A percentile compares a stretch with the other conserved stretches of the same genome.
Evolutionary conservation across 2,888 invertebrate species (phyloP).

Genomic region (Rhagophthalmus giganteus): DNA sequence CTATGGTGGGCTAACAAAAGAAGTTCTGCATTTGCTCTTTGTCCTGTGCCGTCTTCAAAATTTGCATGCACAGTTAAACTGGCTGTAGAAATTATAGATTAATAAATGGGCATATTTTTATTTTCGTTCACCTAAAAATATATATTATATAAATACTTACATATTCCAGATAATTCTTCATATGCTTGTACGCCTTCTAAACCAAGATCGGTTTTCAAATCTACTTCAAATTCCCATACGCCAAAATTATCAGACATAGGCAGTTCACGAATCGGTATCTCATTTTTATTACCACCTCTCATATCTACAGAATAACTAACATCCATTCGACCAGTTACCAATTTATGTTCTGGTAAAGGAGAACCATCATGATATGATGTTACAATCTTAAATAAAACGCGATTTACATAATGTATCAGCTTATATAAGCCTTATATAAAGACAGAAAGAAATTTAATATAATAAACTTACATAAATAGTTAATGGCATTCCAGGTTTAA

Average conservation of each 20-base stretch:
- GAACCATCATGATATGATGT: conserved; percentile 93
- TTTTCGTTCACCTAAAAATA: no score
- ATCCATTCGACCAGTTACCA: conserved; percentile 68
- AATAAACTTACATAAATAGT: conserved; percentile 71
- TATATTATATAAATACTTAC: conserved; percentile 37
- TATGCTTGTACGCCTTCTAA: conserved; percentile 44
- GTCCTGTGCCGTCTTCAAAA: conserved; percentile 70
- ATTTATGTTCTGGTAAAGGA: conserved; percentile 66
- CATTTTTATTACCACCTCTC: conserved; percentile 66
- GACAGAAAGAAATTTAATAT: not conserved
- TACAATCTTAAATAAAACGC: conserved; percentile 62
- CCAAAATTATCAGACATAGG: conserved; percentile 71
- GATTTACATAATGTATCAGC: no score
- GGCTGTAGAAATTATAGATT: conserved; percentile 18
- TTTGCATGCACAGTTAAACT: conserved; percentile 62
- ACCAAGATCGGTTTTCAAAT: conserved; percentile 70
- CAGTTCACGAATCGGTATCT: conserved; percentile 64
- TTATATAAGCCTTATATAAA: no score
- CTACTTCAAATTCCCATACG: conserved; percentile 82
- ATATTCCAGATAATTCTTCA: conserved; percentile 45
- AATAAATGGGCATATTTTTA: conserved; percentile 1
- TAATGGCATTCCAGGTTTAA: conserved; percentile 93
- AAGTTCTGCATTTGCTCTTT: conserved; percentile 69
- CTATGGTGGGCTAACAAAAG: conserved; percentile 79
- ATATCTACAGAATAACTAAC: conserved; percentile 67